phyloP scores from a whole-genome alignment of 2,888 invertebrate species.

The Tenthredo scrophulariae region DNA sequence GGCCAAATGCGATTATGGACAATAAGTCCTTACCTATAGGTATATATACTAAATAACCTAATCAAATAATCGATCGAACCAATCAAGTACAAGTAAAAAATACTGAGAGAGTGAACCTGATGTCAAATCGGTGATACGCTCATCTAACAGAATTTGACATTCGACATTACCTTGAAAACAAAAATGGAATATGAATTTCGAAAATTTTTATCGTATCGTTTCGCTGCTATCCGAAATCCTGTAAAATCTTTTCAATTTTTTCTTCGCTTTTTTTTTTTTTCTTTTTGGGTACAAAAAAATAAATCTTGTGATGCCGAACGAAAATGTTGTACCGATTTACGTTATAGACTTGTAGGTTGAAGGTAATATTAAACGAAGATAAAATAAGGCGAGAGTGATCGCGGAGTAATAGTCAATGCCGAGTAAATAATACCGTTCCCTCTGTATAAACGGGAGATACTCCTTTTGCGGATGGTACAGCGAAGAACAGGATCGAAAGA shows the following conservation, averaged over 20 bases:
- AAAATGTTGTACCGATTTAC: no score
- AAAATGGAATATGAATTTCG: not conserved
- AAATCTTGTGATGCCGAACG: no score
- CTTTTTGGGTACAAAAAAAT: no score
- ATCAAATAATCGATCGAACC: slow-evolving; percentile 25
- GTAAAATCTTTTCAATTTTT: no score
- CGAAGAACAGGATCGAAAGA: slow-evolving; percentile 36
- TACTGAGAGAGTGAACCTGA: not conserved
- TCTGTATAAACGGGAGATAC: not conserved
- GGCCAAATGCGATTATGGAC: slow-evolving; percentile 30
- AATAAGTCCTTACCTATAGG: slow-evolving; percentile 27
- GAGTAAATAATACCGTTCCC: slow-evolving; percentile 14
- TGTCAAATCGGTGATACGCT: not conserved
- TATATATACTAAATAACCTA: slow-evolving; percentile 7
- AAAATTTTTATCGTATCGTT: no score
- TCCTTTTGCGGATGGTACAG: not conserved
- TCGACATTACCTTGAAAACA: not conserved
- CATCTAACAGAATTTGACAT: not conserved
- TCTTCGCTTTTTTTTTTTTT: no score
- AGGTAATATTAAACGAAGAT: not conserved
- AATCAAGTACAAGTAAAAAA: not conserved
- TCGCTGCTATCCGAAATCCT: no score
- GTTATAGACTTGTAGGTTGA: no score
- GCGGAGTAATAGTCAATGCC: slow-evolving; percentile 16
- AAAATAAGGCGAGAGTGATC: not conserved